A percentile compares a stretch with the other conserved stretches of the same genome.
phyloP scores from a whole-genome alignment of 2,113 vertebrate genomes.

The Pituophis catenifer region DNA sequence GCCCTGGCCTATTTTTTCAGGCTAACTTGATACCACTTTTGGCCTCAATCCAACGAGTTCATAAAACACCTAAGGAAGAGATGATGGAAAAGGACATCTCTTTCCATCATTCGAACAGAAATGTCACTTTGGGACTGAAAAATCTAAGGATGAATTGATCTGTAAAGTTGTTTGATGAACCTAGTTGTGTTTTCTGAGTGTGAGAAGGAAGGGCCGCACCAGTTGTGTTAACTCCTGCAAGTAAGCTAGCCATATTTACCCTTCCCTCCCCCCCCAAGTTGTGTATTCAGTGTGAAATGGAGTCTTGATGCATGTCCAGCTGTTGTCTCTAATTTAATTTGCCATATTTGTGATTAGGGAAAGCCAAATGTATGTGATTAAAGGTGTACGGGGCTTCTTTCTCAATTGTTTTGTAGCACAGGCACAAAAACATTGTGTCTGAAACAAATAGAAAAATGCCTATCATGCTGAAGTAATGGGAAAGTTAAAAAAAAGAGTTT shows the following conservation, averaged over 20 bases:
- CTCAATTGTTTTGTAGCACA: background rate
- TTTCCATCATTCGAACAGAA: background rate
- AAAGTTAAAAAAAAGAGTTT: background rate
- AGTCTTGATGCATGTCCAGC: background rate
- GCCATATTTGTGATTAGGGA: background rate
- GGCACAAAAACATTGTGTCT: background rate
- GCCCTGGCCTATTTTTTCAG: background rate
- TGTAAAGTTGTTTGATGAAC: background rate
- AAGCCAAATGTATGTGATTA: background rate
- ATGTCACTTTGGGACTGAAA: background rate
- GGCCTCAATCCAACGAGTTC: background rate
- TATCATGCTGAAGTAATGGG: background rate
- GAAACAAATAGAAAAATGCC: background rate
- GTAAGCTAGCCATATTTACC: background rate
- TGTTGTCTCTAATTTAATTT: background rate
- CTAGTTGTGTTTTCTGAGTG: background rate
- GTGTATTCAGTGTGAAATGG: background rate
- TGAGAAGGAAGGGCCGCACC: background rate
- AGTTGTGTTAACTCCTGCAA: background rate
- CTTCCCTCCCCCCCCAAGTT: rapidly evolving
- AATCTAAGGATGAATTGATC: background rate
- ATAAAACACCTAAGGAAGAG: background rate
- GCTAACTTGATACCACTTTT: background rate
- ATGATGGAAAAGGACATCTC: background rate
- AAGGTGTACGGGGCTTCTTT: background rate